Evolutionary conservation across 2,797 vertebrate genomes (phyloP).

Genomic region (Parambassis ranga): DNA sequence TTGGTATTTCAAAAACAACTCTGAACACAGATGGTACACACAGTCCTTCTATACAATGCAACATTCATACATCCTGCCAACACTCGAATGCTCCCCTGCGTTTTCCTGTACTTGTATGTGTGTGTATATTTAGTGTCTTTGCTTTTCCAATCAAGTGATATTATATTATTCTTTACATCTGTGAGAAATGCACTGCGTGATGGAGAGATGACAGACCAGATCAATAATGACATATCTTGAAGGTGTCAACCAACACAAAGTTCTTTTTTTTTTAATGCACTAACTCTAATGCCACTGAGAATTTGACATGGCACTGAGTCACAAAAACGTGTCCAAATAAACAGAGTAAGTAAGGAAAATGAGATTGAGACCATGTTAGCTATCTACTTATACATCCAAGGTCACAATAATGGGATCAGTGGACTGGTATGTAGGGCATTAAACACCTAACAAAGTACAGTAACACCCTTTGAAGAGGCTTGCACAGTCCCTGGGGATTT

Average conservation of each 20-base stretch:
- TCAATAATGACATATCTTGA: conserved; percentile 20
- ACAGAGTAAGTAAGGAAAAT: conserved; percentile 67
- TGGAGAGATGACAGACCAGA: conserved; percentile 35
- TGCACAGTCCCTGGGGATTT: conserved; percentile 21
- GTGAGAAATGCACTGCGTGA: conserved; percentile 24
- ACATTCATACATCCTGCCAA: conserved; percentile 48
- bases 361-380: conserved; percentile 49
- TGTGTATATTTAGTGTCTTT: conserved; percentile 46
- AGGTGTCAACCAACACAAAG: conserved; percentile 13
- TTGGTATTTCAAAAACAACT: conserved; percentile 27
- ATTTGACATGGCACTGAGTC: conserved; percentile 22
- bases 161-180: conserved; percentile 32
- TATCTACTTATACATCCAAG: conserved; percentile 40
- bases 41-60: conserved; percentile 38
- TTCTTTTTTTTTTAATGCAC: conserved; percentile 30
- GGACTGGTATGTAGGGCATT: conserved; percentile 31
- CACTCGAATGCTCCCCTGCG: conserved; percentile 31
- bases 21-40: conserved; percentile 42
- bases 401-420: conserved; percentile 35
- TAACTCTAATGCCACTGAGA: conserved; percentile 19
- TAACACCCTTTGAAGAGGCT: conserved; percentile 14
- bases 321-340: conserved; percentile 47
- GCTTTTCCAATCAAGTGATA: conserved; percentile 37
- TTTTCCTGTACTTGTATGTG: conserved; percentile 29
- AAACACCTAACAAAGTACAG: conserved; percentile 36